Base-by-base conservation (phyloP, 2,888 invertebrate genomes). In the Lamellibrachia columna region DNA sequence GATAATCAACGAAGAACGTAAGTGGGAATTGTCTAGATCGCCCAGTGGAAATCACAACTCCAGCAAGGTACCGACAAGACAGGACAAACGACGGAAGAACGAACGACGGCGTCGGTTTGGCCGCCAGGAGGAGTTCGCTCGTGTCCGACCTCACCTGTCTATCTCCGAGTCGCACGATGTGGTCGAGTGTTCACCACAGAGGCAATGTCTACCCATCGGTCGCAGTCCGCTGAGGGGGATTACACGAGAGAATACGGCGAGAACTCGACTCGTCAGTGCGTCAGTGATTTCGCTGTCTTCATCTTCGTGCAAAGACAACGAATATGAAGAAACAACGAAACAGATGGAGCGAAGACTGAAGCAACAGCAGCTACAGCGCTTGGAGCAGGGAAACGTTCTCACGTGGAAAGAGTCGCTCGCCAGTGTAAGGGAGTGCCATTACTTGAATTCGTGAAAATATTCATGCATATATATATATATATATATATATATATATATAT, bases 331-430 rank as follows among this genome's bases (percentile, higher is more conserved):
- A 22, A 75, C 75, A n/a, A 75, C 75, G 3, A 75, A 22, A 75
- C 75, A 75, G 75, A 75, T 75, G 75, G 75, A 75, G 22, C 75
- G 75, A 6, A 75, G 75, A 75, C 75, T 75, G 75, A 75, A 75
- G 6, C 75, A 75, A n/a, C 75, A 75, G 75, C 75, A n/a, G n/a
- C 75, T 75, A 3, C 75, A 75, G 75, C 75, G 75, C 6, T n/a
- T 75, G 6, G 75, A 75, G 75, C 75, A 75, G 22, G 75, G 75
- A 22, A 75, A 75, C 22, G 75, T 75, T 22, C 75, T 75, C 22
- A 75, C 75, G 75, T 75, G 75, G 75, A 75, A 75, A 75, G 75
- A 75, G 75, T 75, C 75, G 22, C 75, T 75, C 75, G 75, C 22
- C 75, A 75, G 75, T 75, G 75, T 75, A 22, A 75, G 75, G n/a